Evolutionary conservation across 2,888 invertebrate species (phyloP), one percentile per base, ranked within the genome.

Genomic region (Acanthosepion pharaonis): DNA sequence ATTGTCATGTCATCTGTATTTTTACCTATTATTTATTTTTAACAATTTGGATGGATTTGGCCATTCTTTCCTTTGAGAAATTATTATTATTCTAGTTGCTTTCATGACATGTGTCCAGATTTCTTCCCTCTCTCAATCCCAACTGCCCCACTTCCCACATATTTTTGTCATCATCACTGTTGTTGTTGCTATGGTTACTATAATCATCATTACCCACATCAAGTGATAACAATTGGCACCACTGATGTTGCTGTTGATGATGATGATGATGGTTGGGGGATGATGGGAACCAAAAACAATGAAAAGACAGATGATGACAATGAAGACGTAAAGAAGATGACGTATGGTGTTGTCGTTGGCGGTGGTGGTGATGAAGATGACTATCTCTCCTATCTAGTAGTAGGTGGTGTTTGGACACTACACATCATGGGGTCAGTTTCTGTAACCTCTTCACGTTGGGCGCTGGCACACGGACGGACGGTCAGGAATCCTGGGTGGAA

Each of bases 401-500:
- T 78, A 78, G 78, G 94, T 48, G 59, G 59, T 94, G 78, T 94
- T 42, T 48, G 53, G 25, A 64, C 51, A 53, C 48, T 64, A 55
- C 94, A 94, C 64, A 94, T 94, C 64, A 93, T 59, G 55, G 42
- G n/a, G 33, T 94, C 59, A 55, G 33, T 94, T 28, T 94, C 48
- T 42, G 78, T 94, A 48, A 15, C 64, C 55, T 64, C 55, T 59
- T 59, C 94, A 95, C 91, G 94, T 94, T 42, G 95, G 95, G 93
- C 95, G 93, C 20, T 94, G 92, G 33, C 94, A 94, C 25, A 95
- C 59, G 28, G 93, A 93, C 28, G 95, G 95, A 42, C 95, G 94
- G 6, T 94, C 95, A 55, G 95, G 94, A 91, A 95, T 94, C 91
- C 94, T 94, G 25, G 94, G 94, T 64, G 91, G 53, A 49, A 55